These are phyloP conservation scores for Phthorimaea operculella DNA, from an alignment of 1,140 invertebrate species.

Conservation along the genomic window DNA sequence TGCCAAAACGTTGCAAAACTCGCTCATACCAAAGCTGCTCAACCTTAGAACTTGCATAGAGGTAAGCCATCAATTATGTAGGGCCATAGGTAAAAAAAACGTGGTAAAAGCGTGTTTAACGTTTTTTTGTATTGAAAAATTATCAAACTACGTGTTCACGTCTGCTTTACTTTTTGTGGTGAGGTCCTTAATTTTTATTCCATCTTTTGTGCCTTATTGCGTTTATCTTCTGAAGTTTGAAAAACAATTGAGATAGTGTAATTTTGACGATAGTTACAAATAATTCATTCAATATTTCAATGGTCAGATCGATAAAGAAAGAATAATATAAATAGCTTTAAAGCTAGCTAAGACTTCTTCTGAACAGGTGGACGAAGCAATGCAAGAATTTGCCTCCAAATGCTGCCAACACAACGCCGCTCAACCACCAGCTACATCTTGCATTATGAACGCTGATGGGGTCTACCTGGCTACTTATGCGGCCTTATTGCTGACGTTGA, in stretches of 20 bases:
- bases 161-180: too few relatives aligned
- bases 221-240: too few relatives aligned
- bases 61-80: constrained; percentile 33
- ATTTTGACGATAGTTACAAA: too few relatives aligned
- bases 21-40: constrained; percentile 78
- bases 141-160: too few relatives aligned
- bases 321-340: background rate
- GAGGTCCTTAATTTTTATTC: too few relatives aligned
- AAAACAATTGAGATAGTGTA: too few relatives aligned
- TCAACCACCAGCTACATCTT: constrained; percentile 71
- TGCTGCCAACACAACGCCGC: constrained; percentile 86
- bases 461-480: constrained; percentile 92
- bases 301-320: too few relatives aligned
- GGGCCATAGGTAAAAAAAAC: too few relatives aligned
- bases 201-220: too few relatives aligned
- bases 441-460: constrained; percentile 94
- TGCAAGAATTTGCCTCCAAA: constrained; percentile 91
- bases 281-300: too few relatives aligned
- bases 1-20: constrained; percentile 75
- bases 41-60: constrained; percentile 80
- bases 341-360: background rate
- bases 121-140: too few relatives aligned
- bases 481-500: constrained; percentile 83
- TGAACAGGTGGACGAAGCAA: constrained; percentile 82
- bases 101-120: too few relatives aligned